Conservation (phyloP, 2,113 vertebrate genomes). For the Tinamus guttatus region DNA sequence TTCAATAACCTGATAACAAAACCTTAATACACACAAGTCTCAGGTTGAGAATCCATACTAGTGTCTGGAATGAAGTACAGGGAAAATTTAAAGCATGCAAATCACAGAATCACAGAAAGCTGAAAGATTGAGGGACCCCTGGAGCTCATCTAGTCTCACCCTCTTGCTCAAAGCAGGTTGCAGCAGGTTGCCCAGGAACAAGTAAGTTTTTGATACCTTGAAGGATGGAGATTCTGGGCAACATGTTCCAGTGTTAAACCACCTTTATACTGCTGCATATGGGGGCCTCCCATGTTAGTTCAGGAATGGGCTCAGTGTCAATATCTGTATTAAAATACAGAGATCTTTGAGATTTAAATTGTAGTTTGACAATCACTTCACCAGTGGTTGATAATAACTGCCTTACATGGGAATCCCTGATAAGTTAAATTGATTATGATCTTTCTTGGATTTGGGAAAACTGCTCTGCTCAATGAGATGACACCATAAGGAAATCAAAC, state of each 20-base stretch:
- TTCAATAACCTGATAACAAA: neutral
- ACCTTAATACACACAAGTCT: neutral
- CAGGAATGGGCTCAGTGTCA: neutral
- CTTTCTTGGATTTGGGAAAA: neutral
- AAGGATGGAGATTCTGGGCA: too few species aligned
- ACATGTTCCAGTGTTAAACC: too few species aligned
- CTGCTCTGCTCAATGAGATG: neutral
- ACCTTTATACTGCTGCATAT: neutral
- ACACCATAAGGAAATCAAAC: neutral
- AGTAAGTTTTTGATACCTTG: too few species aligned
- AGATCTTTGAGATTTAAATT: neutral
- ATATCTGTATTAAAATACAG: neutral
- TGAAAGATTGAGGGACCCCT: too few species aligned
- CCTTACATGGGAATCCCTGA: neutral
- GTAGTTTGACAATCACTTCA: neutral
- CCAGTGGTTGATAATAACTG: neutral
- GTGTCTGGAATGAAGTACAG: neutral
- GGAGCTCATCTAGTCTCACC: too few species aligned
- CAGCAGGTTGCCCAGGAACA: too few species aligned
- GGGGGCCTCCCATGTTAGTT: accelerated
- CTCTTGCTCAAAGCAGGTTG: too few species aligned
- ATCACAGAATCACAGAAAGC: neutral
- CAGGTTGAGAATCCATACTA: neutral
- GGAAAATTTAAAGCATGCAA: neutral
- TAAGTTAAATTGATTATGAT: neutral